Conservation (phyloP, 1,140 invertebrate species). For the Pemphigus obesinymphae region DNA sequence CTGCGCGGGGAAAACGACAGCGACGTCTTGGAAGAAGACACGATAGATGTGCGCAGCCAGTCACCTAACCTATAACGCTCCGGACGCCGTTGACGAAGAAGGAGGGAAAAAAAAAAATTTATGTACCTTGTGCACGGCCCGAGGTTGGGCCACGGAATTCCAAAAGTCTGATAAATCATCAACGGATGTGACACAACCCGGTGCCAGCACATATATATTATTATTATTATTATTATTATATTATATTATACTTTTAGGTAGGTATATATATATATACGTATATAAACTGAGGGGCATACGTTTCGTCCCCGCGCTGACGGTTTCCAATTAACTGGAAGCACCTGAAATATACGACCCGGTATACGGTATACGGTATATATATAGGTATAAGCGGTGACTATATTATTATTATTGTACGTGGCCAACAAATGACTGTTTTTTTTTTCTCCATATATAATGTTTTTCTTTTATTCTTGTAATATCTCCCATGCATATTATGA, state of each 20-base stretch:
- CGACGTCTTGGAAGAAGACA: neutral
- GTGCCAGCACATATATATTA: neutral
- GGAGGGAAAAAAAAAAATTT: neutral
- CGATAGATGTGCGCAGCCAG: neutral
- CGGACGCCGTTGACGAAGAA: conserved; percentile 20
- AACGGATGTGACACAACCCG: conserved; percentile 32
- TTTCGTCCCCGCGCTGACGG: conserved; percentile 18
- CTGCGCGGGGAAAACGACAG: neutral
- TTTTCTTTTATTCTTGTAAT: neutral
- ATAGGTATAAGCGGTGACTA: neutral
- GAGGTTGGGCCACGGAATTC: conserved; percentile 34
- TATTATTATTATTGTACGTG: neutral
- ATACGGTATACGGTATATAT: too few species aligned
- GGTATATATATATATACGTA: neutral
- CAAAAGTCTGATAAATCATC: conserved; percentile 41
- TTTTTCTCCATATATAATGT: neutral
- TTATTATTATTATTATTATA: neutral
- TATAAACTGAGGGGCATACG: neutral
- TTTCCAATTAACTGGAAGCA: conserved; percentile 40
- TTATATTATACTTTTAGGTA: neutral
- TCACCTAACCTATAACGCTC: too few species aligned
- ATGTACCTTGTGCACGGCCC: neutral
- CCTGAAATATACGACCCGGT: conserved; percentile 23
- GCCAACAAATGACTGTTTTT: neutral
- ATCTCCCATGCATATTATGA: too few species aligned